Evolutionary conservation across 2,888 invertebrate genomes (phyloP), one percentile per base, ranked within the genome.

Genomic region (Pristionchus maxplancki): DNA sequence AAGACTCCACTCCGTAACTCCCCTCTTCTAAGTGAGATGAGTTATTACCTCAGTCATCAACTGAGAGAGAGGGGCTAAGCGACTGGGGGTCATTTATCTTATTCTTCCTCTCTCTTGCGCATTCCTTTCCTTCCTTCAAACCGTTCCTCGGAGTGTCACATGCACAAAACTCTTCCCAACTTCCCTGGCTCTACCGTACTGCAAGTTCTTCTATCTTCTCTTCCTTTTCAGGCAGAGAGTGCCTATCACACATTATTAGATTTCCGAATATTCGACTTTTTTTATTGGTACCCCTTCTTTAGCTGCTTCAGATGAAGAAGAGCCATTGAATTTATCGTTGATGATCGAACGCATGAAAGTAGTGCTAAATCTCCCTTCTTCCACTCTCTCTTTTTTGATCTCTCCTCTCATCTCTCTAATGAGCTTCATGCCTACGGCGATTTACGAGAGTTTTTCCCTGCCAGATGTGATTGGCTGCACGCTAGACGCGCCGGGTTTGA

Each of bases 401-500:
- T 37, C 37, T 17, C 37, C 71, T 71, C 31, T 71, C 71, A 24
- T 37, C 37, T 31, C 71, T 71, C 78, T 78, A 78, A 78, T 78
- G 78, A 78, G 78, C 78, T 78, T 78, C 78, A 78, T 78, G 78
- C 78, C 71, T 71, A 71, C 71, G 71, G 71, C 71, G 71, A 71
- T 71, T 71, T 71, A 71, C 71, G 71, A 71, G 34, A 34, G 37
- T 50, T 50, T 50, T 50, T 50, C 50, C 28, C 9, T 1, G 1
- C 71, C 71, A 71, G 71, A 71, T 71, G 71, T 71, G 71, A 28
- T 5, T 44, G 44, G 20, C 15, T 34, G 71, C 71, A 71, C 64
- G 64, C 71, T 71, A 71, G 34, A 11, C 71, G 37, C 71, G 71
- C 15, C 71, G 24, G 71, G 71, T 71, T 71, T 71, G 37, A 71